Evolutionary conservation across 2,888 invertebrate species (phyloP).

Genomic region (Cryptosula pallasiana): DNA sequence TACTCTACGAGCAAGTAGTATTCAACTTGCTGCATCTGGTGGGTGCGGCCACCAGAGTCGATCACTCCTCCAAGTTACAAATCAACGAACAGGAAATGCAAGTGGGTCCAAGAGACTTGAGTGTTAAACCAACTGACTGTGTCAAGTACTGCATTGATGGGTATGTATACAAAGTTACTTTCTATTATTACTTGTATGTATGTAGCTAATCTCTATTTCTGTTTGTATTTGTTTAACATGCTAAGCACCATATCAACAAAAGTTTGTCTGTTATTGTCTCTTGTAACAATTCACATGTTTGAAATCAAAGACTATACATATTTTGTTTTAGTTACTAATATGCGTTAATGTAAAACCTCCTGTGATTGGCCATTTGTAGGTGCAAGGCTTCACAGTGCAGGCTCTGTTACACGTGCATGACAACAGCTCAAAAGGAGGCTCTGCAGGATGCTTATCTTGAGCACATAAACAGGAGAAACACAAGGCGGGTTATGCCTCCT

Average conservation of each 20-base stretch:
- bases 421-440: slow-evolving; percentile 58
- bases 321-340: too few relatives aligned
- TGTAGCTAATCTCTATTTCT: too few relatives aligned
- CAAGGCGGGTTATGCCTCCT: slow-evolving; percentile 75
- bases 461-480: slow-evolving; percentile 73
- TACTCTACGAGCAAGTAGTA: slow-evolving; percentile 86
- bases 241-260: too few relatives aligned
- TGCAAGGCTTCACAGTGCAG: slow-evolving; percentile 59
- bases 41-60: slow-evolving; percentile 59
- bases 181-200: too few relatives aligned
- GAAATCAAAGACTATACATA: too few relatives aligned
- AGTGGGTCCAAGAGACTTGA: slow-evolving; percentile 22
- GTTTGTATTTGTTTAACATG: too few relatives aligned
- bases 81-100: slow-evolving; percentile 28
- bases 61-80: slow-evolving; percentile 21
- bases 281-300: too few relatives aligned
- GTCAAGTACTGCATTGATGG: slow-evolving; percentile 23
- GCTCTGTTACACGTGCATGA: slow-evolving; percentile 74
- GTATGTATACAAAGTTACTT: too few relatives aligned
- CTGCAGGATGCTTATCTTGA: slow-evolving; percentile 71
- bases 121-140: background rate
- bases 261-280: too few relatives aligned
- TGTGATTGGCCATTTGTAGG: background rate
- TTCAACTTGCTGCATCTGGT: slow-evolving; percentile 75
- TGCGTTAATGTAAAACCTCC: too few relatives aligned